A percentile compares a stretch with the other conserved stretches of the same genome.
Conservation (phyloP, 2,113 vertebrate species). For the Sprattus sprattus region DNA sequence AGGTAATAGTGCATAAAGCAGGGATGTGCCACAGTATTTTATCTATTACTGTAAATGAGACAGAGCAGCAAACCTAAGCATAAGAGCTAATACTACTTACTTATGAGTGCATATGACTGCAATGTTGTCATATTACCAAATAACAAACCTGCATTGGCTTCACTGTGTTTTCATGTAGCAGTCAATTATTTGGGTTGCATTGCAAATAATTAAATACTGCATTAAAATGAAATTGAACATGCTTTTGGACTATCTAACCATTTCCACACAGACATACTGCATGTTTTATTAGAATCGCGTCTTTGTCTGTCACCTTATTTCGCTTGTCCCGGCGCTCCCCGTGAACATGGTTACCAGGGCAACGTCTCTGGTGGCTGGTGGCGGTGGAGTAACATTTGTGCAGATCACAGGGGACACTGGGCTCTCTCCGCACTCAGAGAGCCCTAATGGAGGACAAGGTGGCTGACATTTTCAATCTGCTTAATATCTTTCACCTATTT, state of each 20-base stretch:
- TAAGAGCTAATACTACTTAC: background rate
- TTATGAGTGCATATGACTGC: background rate
- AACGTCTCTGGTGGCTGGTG: conserved; percentile 69
- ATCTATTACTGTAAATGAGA: background rate
- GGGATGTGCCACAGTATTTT: background rate
- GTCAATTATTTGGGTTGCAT: background rate
- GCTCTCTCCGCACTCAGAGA: conserved; percentile 18
- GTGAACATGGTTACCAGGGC: conserved; percentile 71
- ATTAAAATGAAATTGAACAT: background rate
- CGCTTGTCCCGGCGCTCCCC: conserved; percentile 52
- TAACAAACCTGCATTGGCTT: background rate
- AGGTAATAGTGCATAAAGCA: background rate
- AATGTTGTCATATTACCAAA: background rate
- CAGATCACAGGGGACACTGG: conserved; percentile 34
- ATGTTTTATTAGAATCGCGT: conserved; percentile 45
- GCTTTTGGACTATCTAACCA: background rate
- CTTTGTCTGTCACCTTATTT: conserved; percentile 43
- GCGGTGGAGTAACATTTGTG: conserved; percentile 53
- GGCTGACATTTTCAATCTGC: conserved; percentile 11
- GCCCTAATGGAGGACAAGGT: background rate
- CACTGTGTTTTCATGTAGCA: background rate
- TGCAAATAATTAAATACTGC: background rate
- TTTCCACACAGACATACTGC: background rate
- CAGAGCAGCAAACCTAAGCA: background rate
- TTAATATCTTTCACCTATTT: conserved; percentile 11